phyloP scores from a whole-genome alignment of 2,113 vertebrate genomes.

The Calyptommatus sinebrachiatus region DNA sequence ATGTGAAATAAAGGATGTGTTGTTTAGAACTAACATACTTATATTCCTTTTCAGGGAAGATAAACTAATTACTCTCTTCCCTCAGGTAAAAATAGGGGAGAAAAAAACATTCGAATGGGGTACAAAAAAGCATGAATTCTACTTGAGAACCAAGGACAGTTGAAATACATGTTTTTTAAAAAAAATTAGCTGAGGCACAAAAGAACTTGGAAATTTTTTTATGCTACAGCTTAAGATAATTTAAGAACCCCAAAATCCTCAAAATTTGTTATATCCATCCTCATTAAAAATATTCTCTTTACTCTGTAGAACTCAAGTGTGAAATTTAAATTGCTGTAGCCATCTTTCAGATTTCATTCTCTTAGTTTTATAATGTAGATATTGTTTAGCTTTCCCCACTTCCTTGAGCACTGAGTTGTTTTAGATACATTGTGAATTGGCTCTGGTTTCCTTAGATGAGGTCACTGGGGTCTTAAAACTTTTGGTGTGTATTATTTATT shows the following conservation, averaged over 20 bases:
- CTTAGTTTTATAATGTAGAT: background rate
- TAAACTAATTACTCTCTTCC: too few relatives aligned
- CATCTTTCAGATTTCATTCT: background rate
- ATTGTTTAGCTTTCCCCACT: background rate
- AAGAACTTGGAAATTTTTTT: slow-evolving; percentile 29
- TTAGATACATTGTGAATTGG: background rate
- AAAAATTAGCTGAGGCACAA: slow-evolving; percentile 35
- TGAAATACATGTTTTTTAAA: slow-evolving; percentile 18
- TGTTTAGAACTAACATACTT: too few relatives aligned
- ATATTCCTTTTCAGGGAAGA: too few relatives aligned
- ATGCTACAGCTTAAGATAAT: slow-evolving; percentile 41
- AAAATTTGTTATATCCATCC: background rate
- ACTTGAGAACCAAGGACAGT: background rate
- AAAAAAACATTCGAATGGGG: background rate
- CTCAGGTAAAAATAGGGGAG: background rate
- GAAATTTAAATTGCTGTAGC: background rate
- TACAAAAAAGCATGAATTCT: background rate
- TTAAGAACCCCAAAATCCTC: slow-evolving; percentile 50
- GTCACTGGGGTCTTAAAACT: background rate
- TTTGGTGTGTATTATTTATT: background rate
- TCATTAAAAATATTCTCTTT: background rate
- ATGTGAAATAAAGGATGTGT: too few relatives aligned
- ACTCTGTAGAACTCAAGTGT: slow-evolving; percentile 26
- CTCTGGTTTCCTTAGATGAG: background rate
- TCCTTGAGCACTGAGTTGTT: background rate